Conservation (phyloP, 2,888 invertebrate genomes). For the Lepas anatifera region DNA sequence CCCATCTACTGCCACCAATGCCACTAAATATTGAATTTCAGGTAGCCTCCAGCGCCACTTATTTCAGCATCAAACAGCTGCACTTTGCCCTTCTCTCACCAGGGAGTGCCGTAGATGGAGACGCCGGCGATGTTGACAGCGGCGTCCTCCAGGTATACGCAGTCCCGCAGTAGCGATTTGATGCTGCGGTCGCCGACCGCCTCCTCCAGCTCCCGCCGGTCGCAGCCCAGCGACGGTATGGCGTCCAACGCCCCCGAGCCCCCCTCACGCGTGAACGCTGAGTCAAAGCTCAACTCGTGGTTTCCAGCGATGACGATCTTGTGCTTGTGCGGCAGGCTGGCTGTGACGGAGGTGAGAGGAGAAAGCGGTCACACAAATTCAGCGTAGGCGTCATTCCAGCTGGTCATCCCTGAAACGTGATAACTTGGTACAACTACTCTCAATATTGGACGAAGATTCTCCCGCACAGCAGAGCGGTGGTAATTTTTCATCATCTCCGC, state of each 20-base stretch:
- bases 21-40: too few species aligned
- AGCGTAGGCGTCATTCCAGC: too few species aligned
- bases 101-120: constrained; percentile 68
- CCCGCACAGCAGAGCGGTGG: too few species aligned
- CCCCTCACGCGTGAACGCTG: constrained; percentile 42
- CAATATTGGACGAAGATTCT: too few species aligned
- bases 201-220: constrained; percentile 47
- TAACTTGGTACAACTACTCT: too few species aligned
- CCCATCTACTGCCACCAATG: too few species aligned
- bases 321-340: constrained; percentile 55
- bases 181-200: constrained; percentile 53
- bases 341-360: too few species aligned
- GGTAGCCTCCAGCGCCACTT: too few species aligned
- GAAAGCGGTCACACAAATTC: too few species aligned
- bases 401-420: too few species aligned
- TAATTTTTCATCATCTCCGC: too few species aligned
- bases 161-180: constrained; percentile 56
- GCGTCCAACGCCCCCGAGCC: constrained; percentile 42
- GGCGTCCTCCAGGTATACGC: constrained; percentile 62
- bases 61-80: too few species aligned
- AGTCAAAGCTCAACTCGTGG: constrained; percentile 71
- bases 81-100: constrained; percentile 43
- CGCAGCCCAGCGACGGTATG: constrained; percentile 52
- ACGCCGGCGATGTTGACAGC: constrained; percentile 53
- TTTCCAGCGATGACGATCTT: constrained; percentile 77